phyloP scores from a whole-genome alignment of 2,888 invertebrate genomes.

The Hedychridium roseum region DNA sequence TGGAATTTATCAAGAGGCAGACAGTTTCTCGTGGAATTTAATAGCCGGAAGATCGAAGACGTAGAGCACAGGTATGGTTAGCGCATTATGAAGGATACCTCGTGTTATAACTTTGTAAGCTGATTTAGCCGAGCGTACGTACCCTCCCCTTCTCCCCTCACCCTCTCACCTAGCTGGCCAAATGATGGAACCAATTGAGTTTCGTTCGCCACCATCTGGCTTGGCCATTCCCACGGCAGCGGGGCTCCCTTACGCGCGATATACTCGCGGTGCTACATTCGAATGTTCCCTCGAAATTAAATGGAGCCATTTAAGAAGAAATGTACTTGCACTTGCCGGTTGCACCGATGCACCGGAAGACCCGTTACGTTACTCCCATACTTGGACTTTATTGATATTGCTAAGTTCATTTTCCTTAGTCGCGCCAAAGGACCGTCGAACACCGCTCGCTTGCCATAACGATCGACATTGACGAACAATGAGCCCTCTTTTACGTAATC shows the following conservation, averaged over 20 bases:
- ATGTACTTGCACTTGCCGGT: slow-evolving; percentile 18
- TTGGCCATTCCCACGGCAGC: slow-evolving; percentile 17
- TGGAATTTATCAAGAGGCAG: too few species aligned
- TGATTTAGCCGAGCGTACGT: slow-evolving; percentile 3
- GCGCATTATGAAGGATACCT: too few species aligned
- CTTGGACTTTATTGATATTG: slow-evolving; percentile 31
- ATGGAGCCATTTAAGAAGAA: slow-evolving; percentile 29
- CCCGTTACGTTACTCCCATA: slow-evolving; percentile 2
- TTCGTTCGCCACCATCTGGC: slow-evolving; percentile 31
- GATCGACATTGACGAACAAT: too few species aligned
- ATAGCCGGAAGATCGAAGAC: too few species aligned
- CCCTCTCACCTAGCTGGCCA: neutral
- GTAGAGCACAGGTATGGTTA: too few species aligned
- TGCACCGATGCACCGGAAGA: slow-evolving; percentile 9
- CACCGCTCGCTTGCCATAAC: too few species aligned
- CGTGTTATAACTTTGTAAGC: too few species aligned
- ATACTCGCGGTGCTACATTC: slow-evolving; percentile 17
- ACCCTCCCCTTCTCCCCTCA: neutral
- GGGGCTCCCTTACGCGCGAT: slow-evolving; percentile 7
- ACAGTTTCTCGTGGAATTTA: too few species aligned
- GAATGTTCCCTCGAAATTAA: slow-evolving; percentile 33
- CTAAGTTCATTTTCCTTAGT: slow-evolving; percentile 35
- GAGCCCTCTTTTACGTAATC: too few species aligned
- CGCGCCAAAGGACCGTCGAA: too few species aligned
- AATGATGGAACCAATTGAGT: slow-evolving; percentile 33